Evolutionary conservation across 2,888 invertebrate genomes (phyloP).

Genomic region (Helleia helle): DNA sequence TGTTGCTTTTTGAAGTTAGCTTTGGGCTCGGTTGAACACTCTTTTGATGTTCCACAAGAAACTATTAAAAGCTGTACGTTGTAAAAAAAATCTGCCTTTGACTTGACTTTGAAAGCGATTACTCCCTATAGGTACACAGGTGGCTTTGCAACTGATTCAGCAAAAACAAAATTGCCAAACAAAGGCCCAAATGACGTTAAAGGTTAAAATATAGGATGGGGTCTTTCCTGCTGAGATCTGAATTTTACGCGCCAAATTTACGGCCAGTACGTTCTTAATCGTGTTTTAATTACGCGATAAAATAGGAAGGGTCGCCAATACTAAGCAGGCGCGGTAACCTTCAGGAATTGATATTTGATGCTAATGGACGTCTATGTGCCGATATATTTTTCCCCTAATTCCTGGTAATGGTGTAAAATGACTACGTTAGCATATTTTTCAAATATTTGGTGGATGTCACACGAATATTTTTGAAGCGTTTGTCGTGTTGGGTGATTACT

Average conservation of each 20-base stretch:
- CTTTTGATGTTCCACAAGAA: no score
- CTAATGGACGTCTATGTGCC: conserved; percentile 20
- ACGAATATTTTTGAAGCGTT: no score
- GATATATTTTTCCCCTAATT: conserved; percentile 8
- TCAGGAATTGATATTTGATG: conserved; percentile 21
- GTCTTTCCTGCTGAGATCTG: background rate
- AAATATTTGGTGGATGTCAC: no score
- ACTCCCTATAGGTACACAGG: no score
- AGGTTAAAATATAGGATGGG: background rate
- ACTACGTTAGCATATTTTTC: no score
- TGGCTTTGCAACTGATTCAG: no score
- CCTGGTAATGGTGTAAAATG: conserved; percentile 7
- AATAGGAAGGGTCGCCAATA: background rate
- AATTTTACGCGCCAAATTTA: conserved; percentile 1
- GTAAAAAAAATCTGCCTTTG: no score
- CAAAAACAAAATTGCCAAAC: background rate
- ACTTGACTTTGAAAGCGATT: no score
- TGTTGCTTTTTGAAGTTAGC: no score
- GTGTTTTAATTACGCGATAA: conserved; percentile 4
- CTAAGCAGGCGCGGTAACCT: conserved; percentile 1
- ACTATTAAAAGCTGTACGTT: no score
- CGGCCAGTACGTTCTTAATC: background rate
- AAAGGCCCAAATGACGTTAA: background rate
- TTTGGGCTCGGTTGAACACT: no score
- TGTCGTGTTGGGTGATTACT: no score